Evolutionary conservation across 2,888 invertebrate genomes (phyloP), one percentile per base, ranked within the genome.

Genomic region (Stenodema calcarata): DNA sequence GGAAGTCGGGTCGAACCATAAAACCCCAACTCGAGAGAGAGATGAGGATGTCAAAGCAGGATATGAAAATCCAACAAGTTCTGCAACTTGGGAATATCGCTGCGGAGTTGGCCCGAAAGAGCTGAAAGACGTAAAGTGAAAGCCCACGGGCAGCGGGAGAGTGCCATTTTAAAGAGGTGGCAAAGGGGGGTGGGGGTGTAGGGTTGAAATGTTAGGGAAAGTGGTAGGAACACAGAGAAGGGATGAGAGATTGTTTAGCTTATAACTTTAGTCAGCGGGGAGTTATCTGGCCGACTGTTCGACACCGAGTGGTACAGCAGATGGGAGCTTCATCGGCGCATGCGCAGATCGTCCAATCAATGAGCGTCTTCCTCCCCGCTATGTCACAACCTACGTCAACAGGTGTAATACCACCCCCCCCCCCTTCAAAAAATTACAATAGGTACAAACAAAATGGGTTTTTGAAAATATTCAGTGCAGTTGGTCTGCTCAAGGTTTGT

Each of bases 321-420:
- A 30, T 75, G 75, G 27, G 18, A 0, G 76, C 54, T n/a, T 50
- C 54, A 16, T 18, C 28, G 6, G 78, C 9, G 47, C 50, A 47
- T 54, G 81, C 81, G 81, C 81, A 12, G 28, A 28, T 9, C 54
- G 2, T 16, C 81, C 69, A 81, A 81, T 81, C 81, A 81, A 81
- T 81, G 81, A 81, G 18, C 9, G 18, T n/a, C 81, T 62, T 41
- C 81, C 81, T 28, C 62, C 79, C 81, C 69, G 50, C 81, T 62
- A 47, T 62, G 35, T 62, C 81, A 50, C 81, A 81, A 81, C 62
- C 81, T 81, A 62, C 81, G 81, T 81, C 81, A 81, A 81, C 81
- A 81, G 81, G 81, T 81, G 81, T 62, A 81, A 69, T 11, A 30
- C 7, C n/a, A n/a, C n/a, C n/a, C n/a, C n/a, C n/a, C n/a, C n/a